Percentiles rank a stretch among this genome's conserved stretches.
Conservation (phyloP, 2,113 vertebrate species). For the Podarcis muralis region DNA sequence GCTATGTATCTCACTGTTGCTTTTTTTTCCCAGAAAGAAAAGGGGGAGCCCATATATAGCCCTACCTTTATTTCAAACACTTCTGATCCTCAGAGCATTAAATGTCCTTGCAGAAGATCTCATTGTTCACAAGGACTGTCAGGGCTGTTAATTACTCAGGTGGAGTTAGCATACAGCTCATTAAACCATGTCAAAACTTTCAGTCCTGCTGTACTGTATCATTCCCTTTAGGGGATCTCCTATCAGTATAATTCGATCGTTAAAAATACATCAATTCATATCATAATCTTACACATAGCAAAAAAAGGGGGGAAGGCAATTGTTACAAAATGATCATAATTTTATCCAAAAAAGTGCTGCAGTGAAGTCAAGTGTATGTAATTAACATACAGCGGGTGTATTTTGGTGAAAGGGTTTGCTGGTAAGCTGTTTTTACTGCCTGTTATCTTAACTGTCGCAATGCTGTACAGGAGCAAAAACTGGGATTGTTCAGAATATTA, state of each 20-base stretch:
- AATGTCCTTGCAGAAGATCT: slow-evolving; percentile 60
- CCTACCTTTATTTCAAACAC: slow-evolving; percentile 52
- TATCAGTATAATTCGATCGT: slow-evolving; percentile 71
- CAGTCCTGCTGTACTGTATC: slow-evolving; percentile 59
- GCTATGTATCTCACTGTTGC: not conserved
- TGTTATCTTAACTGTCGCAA: slow-evolving; percentile 3
- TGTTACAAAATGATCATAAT: slow-evolving; percentile 64
- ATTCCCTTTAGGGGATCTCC: slow-evolving; percentile 70
- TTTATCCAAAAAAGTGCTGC: slow-evolving; percentile 55
- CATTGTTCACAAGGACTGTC: slow-evolving; percentile 70
- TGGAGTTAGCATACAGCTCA: slow-evolving; percentile 73
- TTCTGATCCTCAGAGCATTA: slow-evolving; percentile 54
- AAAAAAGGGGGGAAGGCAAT: not conserved
- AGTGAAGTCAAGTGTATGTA: slow-evolving; percentile 53
- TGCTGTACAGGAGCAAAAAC: not conserved
- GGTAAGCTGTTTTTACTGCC: not conserved
- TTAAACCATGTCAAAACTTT: slow-evolving; percentile 74
- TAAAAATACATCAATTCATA: slow-evolving; percentile 77
- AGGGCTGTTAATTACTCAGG: slow-evolving; percentile 74
- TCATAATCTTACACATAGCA: slow-evolving; percentile 73
- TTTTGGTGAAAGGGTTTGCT: slow-evolving; percentile 30
- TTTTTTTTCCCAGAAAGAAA: not conserved
- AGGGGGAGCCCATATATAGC: slow-evolving; percentile 18
- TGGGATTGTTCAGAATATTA: not conserved
- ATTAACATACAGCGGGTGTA: slow-evolving; percentile 59